phyloP scores from a whole-genome alignment of 2,797 vertebrate species.

The Orestias chungarensis region DNA sequence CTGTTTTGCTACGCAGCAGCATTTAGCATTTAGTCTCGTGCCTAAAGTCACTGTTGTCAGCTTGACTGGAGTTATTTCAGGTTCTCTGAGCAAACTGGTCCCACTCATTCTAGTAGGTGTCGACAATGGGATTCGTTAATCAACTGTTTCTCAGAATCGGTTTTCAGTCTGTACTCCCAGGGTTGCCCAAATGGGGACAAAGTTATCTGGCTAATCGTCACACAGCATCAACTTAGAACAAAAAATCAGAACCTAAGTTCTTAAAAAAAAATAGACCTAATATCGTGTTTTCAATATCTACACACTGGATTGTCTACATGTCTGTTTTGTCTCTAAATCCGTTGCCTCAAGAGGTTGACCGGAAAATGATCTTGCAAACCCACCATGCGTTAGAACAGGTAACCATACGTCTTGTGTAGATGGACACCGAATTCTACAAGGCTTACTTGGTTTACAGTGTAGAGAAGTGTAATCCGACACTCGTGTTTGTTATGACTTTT shows the following conservation, averaged over 20 bases:
- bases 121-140: background rate
- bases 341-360: background rate
- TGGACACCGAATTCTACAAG: background rate
- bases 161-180: background rate
- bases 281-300: too few relatives aligned
- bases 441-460: background rate
- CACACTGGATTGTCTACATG: too few relatives aligned
- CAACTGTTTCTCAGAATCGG: background rate
- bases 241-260: background rate
- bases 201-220: too few relatives aligned
- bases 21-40: too few relatives aligned
- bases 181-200: too few relatives aligned
- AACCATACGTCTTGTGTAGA: background rate
- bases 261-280: too few relatives aligned
- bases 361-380: background rate
- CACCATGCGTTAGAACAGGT: background rate
- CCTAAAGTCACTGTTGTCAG: background rate
- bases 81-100: background rate
- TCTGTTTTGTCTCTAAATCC: too few relatives aligned
- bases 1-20: too few relatives aligned
- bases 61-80: too few relatives aligned
- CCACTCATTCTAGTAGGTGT: background rate
- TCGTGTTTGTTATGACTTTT: background rate
- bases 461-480: background rate
- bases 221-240: background rate